A percentile compares a stretch with the other conserved stretches of the same genome.
These are phyloP conservation scores for Mesaphorura yosii DNA, from an alignment of 1,140 invertebrate genomes.

Conservation along the genomic window DNA sequence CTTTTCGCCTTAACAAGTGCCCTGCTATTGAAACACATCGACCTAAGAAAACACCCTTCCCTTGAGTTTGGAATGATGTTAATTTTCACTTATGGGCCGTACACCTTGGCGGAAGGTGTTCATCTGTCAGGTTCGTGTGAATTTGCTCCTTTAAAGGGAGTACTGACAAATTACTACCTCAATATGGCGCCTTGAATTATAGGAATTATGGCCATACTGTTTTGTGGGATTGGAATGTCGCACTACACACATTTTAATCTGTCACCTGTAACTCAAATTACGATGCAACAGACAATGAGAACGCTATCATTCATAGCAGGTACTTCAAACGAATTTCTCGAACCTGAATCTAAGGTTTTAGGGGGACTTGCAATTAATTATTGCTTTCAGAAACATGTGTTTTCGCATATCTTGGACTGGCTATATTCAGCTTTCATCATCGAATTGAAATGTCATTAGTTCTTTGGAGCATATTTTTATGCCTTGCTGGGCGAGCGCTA, in stretches of 20 bases:
- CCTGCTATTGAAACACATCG: conserved; percentile 68
- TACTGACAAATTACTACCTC: too few species aligned
- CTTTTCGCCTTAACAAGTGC: conserved; percentile 88
- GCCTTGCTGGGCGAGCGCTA: conserved; percentile 80
- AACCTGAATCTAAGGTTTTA: background rate
- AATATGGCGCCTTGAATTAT: conserved; percentile 34
- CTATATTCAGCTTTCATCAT: conserved; percentile 90
- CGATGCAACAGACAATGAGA: conserved; percentile 97
- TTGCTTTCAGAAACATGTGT: conserved; percentile 74
- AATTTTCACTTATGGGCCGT: conserved; percentile 95
- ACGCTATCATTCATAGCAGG: conserved; percentile 90
- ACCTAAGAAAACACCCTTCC: conserved; percentile 93
- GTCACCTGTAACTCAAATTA: conserved; percentile 96
- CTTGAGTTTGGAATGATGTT: conserved; percentile 97
- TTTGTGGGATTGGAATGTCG: conserved; percentile 98
- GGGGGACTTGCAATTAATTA: conserved; percentile 4
- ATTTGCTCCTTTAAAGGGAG: background rate
- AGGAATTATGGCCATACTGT: conserved; percentile 99
- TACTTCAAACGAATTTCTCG: conserved; percentile 27
- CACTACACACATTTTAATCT: conserved; percentile 99
- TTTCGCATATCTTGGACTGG: conserved; percentile 96
- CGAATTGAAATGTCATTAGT: conserved; percentile 61
- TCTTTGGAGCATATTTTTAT: conserved; percentile 86
- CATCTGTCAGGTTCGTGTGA: conserved; percentile 68
- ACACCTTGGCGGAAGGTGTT: conserved; percentile 93